phyloP scores from a whole-genome alignment of 2,797 vertebrate species.

The Sebastes jordani region DNA sequence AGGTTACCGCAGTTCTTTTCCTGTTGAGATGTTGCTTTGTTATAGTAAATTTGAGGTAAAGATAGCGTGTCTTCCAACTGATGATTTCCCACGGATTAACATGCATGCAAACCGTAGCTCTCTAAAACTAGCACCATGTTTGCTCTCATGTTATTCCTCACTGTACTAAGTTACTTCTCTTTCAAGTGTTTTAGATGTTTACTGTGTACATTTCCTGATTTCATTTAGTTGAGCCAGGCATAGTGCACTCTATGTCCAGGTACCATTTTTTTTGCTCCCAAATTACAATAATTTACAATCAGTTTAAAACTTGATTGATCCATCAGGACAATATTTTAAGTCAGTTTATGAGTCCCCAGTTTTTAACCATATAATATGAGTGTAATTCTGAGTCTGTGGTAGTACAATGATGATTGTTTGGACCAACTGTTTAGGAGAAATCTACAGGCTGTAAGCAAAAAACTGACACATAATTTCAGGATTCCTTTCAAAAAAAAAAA shows the following conservation, averaged over 20 bases:
- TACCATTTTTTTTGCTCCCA: neutral
- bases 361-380: neutral
- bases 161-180: neutral
- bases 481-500: too few species aligned
- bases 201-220: neutral
- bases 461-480: too few species aligned
- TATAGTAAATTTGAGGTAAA: neutral
- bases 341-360: neutral
- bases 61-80: neutral
- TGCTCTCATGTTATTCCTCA: neutral
- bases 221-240: neutral
- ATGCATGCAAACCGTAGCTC: neutral
- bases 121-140: neutral
- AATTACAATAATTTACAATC: neutral
- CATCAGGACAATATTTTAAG: neutral
- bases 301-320: neutral
- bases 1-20: conserved; percentile 11
- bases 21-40: neutral
- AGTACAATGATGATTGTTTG: neutral
- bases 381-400: neutral
- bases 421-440: neutral
- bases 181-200: neutral
- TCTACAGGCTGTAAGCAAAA: too few species aligned
- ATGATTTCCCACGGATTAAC: neutral
- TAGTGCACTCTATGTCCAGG: neutral